phyloP scores from a whole-genome alignment of 2,888 invertebrate species.

The Lochmaea capreae region DNA sequence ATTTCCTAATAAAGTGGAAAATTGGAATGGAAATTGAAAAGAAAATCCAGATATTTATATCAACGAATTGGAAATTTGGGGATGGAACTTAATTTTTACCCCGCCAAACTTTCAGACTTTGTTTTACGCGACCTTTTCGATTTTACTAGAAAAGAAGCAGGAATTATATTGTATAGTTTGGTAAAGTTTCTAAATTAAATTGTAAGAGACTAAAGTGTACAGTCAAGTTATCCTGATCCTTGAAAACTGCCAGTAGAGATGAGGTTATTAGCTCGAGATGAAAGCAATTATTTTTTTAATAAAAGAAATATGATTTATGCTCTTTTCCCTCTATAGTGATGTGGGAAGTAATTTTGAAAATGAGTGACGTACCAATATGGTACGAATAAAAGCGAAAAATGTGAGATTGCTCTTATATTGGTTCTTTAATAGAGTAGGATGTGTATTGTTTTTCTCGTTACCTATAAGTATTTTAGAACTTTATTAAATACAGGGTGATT shows the following conservation, averaged over 20 bases:
- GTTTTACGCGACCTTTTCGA: too few species aligned
- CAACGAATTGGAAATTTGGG: too few species aligned
- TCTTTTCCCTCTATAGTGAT: not conserved
- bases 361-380: conserved; percentile 11
- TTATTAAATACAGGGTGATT: too few species aligned
- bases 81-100: too few species aligned
- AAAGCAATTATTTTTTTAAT: conserved; percentile 15
- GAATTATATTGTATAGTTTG: too few species aligned
- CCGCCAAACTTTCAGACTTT: too few species aligned
- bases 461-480: not conserved
- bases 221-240: not conserved
- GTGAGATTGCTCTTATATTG: not conserved
- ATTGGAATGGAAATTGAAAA: too few species aligned
- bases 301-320: not conserved
- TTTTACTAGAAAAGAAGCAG: too few species aligned
- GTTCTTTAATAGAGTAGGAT: not conserved
- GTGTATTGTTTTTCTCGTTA: not conserved
- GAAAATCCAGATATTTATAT: too few species aligned
- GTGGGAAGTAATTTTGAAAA: not conserved
- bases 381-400: not conserved
- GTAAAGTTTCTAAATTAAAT: too few species aligned
- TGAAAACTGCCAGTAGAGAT: not conserved
- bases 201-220: not conserved
- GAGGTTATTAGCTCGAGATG: not conserved
- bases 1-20: too few species aligned